Evolutionary conservation across 2,113 vertebrate genomes (phyloP).

Genomic region (Chunga burmeisteri): DNA sequence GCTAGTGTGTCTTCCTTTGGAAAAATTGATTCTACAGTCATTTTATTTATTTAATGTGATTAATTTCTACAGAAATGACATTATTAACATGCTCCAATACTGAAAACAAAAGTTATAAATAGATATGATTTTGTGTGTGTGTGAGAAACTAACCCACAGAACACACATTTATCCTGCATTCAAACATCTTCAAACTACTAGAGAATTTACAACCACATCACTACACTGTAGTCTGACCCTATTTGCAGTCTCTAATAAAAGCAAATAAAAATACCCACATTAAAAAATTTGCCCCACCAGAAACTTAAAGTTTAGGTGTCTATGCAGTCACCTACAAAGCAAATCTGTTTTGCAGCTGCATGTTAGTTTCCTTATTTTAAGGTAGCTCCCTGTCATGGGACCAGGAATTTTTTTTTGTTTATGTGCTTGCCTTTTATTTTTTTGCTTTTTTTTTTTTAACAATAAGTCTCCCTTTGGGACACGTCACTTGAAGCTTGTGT

Average conservation of each 20-base stretch:
- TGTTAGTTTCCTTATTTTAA: slow-evolving; percentile 6
- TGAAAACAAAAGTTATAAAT: background rate
- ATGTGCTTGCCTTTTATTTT: background rate
- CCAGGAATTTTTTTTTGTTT: background rate
- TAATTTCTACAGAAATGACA: background rate
- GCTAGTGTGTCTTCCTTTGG: background rate
- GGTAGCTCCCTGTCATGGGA: background rate
- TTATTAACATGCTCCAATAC: background rate
- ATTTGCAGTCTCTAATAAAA: background rate
- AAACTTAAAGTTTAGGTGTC: background rate
- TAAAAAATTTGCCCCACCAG: background rate
- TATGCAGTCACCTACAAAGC: background rate
- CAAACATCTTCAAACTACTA: background rate
- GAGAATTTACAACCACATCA: background rate
- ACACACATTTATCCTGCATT: background rate
- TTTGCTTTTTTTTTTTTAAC: background rate
- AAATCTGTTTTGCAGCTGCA: background rate
- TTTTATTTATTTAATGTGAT: background rate
- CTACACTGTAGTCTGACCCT: background rate
- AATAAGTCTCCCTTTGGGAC: slow-evolving; percentile 66
- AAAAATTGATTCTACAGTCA: background rate
- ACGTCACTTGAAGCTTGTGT: slow-evolving; percentile 67
- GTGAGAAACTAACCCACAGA: background rate
- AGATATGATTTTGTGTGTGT: background rate
- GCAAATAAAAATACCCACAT: background rate